Evolutionary conservation across 2,113 vertebrate genomes (phyloP).

Genomic region (Nerophis lumbriciformis): DNA sequence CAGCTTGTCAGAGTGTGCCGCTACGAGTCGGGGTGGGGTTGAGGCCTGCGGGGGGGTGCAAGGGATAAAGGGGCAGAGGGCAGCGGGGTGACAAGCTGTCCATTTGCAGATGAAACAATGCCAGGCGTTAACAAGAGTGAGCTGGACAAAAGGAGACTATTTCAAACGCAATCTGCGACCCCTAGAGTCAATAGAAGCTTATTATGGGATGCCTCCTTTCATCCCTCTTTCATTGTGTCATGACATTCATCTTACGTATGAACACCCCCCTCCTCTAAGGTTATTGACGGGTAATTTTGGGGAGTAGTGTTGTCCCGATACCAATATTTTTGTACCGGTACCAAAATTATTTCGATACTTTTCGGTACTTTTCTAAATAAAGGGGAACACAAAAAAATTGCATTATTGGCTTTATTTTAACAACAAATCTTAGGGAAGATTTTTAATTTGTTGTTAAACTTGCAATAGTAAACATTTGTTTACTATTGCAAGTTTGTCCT

Average conservation of each 20-base stretch:
- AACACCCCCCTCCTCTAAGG: neutral
- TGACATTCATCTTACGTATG: slow-evolving; percentile 31
- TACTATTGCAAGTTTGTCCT: no score
- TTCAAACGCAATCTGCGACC: slow-evolving; percentile 49
- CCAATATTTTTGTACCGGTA: no score
- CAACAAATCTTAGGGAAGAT: no score
- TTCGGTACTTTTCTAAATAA: no score
- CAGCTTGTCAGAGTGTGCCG: slow-evolving; percentile 72
- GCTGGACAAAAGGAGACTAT: slow-evolving; percentile 45
- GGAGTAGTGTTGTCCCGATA: no score
- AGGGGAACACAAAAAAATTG: no score
- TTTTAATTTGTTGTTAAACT: no score
- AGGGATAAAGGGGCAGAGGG: slow-evolving; percentile 58
- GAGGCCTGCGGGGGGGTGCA: slow-evolving; percentile 25
- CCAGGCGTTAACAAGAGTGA: slow-evolving; percentile 62
- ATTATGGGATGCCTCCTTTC: slow-evolving; percentile 25
- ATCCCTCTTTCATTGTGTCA: slow-evolving; percentile 17
- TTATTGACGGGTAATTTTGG: slow-evolving; percentile 7
- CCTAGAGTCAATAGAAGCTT: slow-evolving; percentile 34
- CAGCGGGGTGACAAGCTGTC: slow-evolving; percentile 63
- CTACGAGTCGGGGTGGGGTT: slow-evolving; percentile 50
- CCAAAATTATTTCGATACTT: no score
- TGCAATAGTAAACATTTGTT: no score
- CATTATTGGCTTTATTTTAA: no score
- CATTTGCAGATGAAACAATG: slow-evolving; percentile 57